A percentile compares a stretch with the other conserved stretches of the same genome.
phyloP scores from a whole-genome alignment of 1,140 invertebrate species.

The Eurosta solidaginis region DNA sequence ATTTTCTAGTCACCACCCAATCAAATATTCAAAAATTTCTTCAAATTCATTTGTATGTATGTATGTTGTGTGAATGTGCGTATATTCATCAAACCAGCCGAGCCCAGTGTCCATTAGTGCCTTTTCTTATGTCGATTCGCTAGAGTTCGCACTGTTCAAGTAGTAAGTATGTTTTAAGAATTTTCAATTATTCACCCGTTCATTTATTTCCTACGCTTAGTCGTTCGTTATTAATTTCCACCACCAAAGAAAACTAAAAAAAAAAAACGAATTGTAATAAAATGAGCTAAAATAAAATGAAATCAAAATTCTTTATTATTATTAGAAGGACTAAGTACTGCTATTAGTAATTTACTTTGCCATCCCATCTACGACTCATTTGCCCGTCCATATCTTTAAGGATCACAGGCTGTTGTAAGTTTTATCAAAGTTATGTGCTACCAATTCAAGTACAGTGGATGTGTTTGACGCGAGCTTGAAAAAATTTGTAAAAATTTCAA shows the following conservation, averaged over 20 bases:
- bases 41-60: too few relatives aligned
- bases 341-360: not conserved
- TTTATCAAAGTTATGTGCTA: not conserved
- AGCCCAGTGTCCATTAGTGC: not conserved
- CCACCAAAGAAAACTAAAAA: not conserved
- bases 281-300: constrained; percentile 8
- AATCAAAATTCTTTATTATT: constrained; percentile 25
- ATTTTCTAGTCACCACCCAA: not conserved
- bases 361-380: too few relatives aligned
- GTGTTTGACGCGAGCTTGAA: not conserved
- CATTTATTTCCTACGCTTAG: not conserved
- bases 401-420: not conserved
- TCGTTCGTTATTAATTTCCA: constrained; percentile 23
- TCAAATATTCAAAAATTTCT: not conserved
- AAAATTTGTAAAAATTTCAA: too few relatives aligned
- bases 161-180: too few relatives aligned
- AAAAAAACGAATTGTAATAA: constrained; percentile 1
- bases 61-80: too few relatives aligned
- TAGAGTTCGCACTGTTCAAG: not conserved
- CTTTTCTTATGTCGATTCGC: constrained; percentile 1
- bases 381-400: not conserved
- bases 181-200: constrained; percentile 1
- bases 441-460: not conserved
- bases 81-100: not conserved
- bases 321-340: not conserved